A percentile compares a stretch with the other conserved stretches of the same genome.
Evolutionary conservation across 2,888 invertebrate species (phyloP).

Genomic region (Scaptomyza flava): DNA sequence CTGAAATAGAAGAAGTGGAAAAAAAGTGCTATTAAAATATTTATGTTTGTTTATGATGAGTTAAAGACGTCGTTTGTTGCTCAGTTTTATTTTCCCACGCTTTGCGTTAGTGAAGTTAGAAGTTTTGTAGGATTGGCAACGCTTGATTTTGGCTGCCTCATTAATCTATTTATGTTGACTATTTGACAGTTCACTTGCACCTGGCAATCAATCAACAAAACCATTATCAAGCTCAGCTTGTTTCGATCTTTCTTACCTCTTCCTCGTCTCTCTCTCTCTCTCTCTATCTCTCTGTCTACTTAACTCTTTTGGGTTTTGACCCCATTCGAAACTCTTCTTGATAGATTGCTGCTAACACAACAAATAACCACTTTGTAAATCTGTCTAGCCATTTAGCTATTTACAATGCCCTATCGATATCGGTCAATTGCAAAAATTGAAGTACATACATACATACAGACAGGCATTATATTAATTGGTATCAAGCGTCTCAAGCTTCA

Average conservation of each 20-base stretch:
- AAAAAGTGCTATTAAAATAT: background rate
- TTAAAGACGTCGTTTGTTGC: background rate
- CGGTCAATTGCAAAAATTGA: constrained; percentile 67
- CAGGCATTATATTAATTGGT: constrained; percentile 44
- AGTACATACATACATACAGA: constrained; percentile 3
- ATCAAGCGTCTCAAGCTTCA: constrained; percentile 7
- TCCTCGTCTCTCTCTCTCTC: too few relatives aligned
- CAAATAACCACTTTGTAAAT: constrained; percentile 66
- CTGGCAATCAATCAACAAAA: constrained; percentile 53
- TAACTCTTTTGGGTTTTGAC: constrained; percentile 10
- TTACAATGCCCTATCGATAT: constrained; percentile 51
- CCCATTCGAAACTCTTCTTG: constrained; percentile 22
- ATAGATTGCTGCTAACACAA: constrained; percentile 52
- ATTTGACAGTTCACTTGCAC: constrained; percentile 55
- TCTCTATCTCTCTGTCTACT: background rate
- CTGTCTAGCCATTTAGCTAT: constrained; percentile 69
- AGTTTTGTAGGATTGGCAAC: constrained; percentile 15
- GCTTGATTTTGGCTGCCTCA: constrained; percentile 24
- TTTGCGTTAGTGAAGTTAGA: background rate
- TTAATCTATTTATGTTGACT: constrained; percentile 37
- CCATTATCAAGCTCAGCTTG: constrained; percentile 48
- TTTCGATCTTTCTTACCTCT: constrained; percentile 20
- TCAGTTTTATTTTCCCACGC: constrained; percentile 28
- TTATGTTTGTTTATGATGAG: constrained; percentile 6
- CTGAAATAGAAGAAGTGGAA: background rate